Base-by-base conservation (phyloP, 2,888 invertebrate genomes). In the Diploptera punctata region DNA sequence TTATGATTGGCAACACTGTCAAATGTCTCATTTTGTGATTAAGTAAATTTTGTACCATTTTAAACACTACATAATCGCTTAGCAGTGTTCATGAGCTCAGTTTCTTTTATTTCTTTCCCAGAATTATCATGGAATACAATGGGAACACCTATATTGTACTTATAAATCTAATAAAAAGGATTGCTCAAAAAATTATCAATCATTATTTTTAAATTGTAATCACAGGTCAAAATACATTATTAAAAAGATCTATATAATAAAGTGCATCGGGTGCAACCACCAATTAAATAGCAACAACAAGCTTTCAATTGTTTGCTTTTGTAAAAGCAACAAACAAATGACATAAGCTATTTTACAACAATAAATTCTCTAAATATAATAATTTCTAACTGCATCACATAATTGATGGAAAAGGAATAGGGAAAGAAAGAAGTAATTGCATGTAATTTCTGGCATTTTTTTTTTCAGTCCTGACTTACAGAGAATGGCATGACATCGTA, bases 401-500 rank as follows among this genome's bases (percentile, higher is more conserved):
- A 62, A 62, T 62, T 62, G 33, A 62, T 18, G 26, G 24, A 47
- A 65, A 65, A 44, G 44, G 18, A 65, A 47, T 21, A 62, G 16
- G 54, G 62, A 62, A 62, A 38, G 43, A 43, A 43, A 62, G 24
- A n/a, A 38, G 62, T 43, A 21, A 38, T 62, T 62, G 38, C 62
- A 62, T 62, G 21, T 62, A 62, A 43, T 62, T 43, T 16, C 62
- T 62, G 24, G 19, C 52, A 52, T 24, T 52, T 19, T 29, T 54
- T 24, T 54, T 60, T 24, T 62, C 62, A 62, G 62, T 43, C 62
- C 62, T 43, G 62, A 62, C 19, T 16, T 62, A 43, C 62, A 62
- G 31, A 38, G 38, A 68, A 68, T 68, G 57, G 57, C 38, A 33
- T 68, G 68, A 68, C 54, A 68, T 68, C 26, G 29, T 68, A 54